Percentiles rank a stretch among this genome's conserved stretches.
Evolutionary conservation across 1,140 invertebrate species (phyloP).

Genomic region (Drosophila simulans): DNA sequence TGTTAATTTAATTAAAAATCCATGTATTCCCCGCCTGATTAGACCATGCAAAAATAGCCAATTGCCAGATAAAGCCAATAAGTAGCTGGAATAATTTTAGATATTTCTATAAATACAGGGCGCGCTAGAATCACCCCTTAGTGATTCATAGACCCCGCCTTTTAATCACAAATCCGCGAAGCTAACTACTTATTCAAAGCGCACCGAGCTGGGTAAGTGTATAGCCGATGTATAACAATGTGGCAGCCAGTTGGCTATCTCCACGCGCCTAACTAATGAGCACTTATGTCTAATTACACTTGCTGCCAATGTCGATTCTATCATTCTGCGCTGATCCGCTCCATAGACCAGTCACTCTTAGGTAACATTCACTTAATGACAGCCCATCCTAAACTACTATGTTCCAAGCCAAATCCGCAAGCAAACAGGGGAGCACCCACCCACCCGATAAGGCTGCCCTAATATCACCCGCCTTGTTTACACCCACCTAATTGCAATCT

Average conservation of each 20-base stretch:
- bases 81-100: slow-evolving; percentile 15
- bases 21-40: slow-evolving; percentile 35
- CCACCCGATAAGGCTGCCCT: slow-evolving; percentile 24
- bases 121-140: slow-evolving; percentile 12
- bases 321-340: slow-evolving; percentile 34
- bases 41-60: slow-evolving; percentile 40
- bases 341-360: slow-evolving; percentile 27
- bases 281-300: slow-evolving; percentile 31
- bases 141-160: slow-evolving; percentile 8
- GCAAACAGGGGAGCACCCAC: slow-evolving; percentile 15
- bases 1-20: slow-evolving; percentile 63
- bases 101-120: slow-evolving; percentile 41
- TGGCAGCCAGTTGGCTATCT: slow-evolving; percentile 3
- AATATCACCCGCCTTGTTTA: slow-evolving; percentile 31
- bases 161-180: background rate
- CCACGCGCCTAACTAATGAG: slow-evolving; percentile 18
- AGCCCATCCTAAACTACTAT: slow-evolving; percentile 8
- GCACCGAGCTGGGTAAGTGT: background rate
- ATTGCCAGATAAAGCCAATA: slow-evolving; percentile 31
- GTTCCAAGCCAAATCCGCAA: slow-evolving; percentile 15
- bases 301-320: slow-evolving; percentile 37
- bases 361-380: slow-evolving; percentile 38
- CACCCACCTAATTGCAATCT: slow-evolving; percentile 35
- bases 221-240: background rate
- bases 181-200: background rate